Evolutionary conservation across 1,140 invertebrate genomes (phyloP), one percentile per base, ranked within the genome.

Genomic region (Ceratosolen solmsi): DNA sequence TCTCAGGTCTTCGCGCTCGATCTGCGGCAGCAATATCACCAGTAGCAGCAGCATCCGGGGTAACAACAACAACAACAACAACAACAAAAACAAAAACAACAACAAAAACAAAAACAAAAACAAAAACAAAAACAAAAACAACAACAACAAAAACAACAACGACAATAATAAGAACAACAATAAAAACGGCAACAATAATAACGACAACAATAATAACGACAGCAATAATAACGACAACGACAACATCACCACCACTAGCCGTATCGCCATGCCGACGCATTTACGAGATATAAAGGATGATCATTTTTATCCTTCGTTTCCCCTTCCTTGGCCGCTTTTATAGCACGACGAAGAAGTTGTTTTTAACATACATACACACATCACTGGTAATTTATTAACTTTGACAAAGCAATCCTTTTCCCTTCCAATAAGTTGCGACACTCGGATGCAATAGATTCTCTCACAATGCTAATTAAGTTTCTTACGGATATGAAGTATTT

Each of bases 261-360:
- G 1, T 0, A 36, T n/a, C 33, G n/a, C 13, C 58, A 27, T 38
- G 15, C 15, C n/a, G 25, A 80, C 2, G 30, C 60, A 75, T 81
- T 81, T 72, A 71, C 74, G 27, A 82, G 54, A 78, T 78, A 82
- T 73, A 82, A 82, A 82, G 9, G 63, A 78, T 20, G 27, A 76
- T 82, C 65, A 78, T 78, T 78, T 78, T 80, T 78, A 25, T 58
- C 36, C 25, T 46, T 38, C 58, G 27, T 33, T 36, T 25, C 46
- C 30, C 20, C 38, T 58, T 38, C 25, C 41, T 0, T 38, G n/a
- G 5, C 58, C 3, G 25, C 58, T 20, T 38, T n/a, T 30, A 58
- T 2, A 20, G 15, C n/a, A 13, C 36, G 25, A 9, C 13, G 63
- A 78, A 78, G 27, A 68, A 68, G 25, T 58, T 72, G 30, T 72